Evolutionary conservation across 2,113 vertebrate genomes (phyloP), one percentile per base, ranked within the genome.

Genomic region (Hippopotamus amphibius): DNA sequence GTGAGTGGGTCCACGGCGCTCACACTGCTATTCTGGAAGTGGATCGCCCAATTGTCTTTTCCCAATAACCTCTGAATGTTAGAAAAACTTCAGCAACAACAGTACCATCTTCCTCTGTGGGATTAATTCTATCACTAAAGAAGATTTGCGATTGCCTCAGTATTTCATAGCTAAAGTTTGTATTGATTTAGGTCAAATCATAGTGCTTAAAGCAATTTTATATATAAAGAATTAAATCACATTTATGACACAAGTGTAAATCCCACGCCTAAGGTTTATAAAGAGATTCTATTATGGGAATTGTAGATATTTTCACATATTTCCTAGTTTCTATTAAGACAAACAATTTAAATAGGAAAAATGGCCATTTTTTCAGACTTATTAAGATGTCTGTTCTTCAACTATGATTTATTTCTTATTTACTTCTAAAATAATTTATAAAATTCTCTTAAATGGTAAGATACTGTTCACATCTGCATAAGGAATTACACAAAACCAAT

Each of bases 181-280:
- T 26, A 71, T 66, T 86, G 61, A 77, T 68, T 88, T 93, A 83
- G 68, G 50, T 90, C 16, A 93, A 90, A 72, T 77, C 17, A n/a
- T 77, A 66, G 50, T 81, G 46, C n/a, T 72, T 90, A 59, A 57
- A 57, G 24, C 26, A 96, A 72, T 66, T 90, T 15, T 21, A 71
- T 66, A 37, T 30, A 46, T 46, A 43, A 71, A 55, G 24, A 90
- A 83, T 79, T 79, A 90, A 26, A 53, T 61, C 81, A 83, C 53
- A 77, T 53, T 69, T 59, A 89, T 87, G 72, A 96, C 74, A 82
- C 46, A 93, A 77, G 17, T 71, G 2, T 90, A 92, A 95, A 95
- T 79, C 28, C 41, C 41, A 89, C 2, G 0, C 46, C 24, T 72
- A 72, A 55, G 26, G 28, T 50, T 94, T 94, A 72, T 77, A 85